These are phyloP conservation scores for Pelodiscus sinensis DNA, from an alignment of 2,113 vertebrate species.

Conservation along the genomic window DNA sequence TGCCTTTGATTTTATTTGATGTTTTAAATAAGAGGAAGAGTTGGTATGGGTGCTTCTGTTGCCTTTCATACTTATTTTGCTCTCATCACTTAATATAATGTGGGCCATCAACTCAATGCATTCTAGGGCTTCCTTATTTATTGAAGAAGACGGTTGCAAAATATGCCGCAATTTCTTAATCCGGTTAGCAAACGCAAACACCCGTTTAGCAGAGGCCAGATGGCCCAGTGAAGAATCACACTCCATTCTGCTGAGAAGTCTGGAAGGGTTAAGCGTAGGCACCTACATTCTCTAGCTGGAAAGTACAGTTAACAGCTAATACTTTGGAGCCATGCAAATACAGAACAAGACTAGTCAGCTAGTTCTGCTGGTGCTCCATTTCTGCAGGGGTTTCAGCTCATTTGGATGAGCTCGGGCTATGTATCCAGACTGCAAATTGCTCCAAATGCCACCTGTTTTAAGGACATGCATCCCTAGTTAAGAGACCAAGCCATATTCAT, in stretches of 20 bases:
- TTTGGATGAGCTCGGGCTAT: conserved; percentile 16
- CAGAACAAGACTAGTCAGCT: background rate
- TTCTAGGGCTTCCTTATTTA: background rate
- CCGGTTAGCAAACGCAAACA: conserved; percentile 16
- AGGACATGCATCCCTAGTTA: background rate
- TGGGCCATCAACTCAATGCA: background rate
- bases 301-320: conserved; percentile 31
- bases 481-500: background rate
- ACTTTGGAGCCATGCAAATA: conserved; percentile 30
- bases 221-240: conserved; percentile 42
- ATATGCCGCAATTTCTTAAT: conserved; percentile 9
- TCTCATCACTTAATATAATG: background rate
- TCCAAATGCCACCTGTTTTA: background rate
- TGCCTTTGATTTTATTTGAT: background rate
- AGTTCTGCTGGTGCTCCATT: background rate
- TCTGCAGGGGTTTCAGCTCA: background rate
- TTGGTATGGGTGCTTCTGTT: background rate
- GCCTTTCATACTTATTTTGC: background rate
- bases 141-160: background rate
- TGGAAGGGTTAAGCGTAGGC: background rate
- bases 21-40: background rate
- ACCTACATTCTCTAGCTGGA: conserved; percentile 8
- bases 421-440: background rate
- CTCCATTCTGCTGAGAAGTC: background rate
- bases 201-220: background rate